Evolutionary conservation across 2,888 invertebrate genomes (phyloP).

Genomic region (Lasius platythorax): DNA sequence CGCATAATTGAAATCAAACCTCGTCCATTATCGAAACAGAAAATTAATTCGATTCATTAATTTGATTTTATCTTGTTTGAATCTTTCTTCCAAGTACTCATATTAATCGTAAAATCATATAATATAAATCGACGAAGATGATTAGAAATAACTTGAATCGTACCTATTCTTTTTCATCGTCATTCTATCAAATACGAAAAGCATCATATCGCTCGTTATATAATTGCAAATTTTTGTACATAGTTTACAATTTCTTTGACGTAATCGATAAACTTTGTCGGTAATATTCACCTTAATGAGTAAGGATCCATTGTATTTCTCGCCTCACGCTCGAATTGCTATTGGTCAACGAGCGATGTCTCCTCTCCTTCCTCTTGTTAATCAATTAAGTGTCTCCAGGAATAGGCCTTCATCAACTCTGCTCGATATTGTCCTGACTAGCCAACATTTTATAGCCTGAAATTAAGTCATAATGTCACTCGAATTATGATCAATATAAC

Average conservation of each 20-base stretch:
- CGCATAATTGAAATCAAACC: not conserved
- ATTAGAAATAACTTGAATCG: not conserved
- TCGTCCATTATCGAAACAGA: not conserved
- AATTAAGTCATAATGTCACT: constrained; percentile 23
- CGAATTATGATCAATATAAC: not conserved
- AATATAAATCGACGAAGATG: not conserved
- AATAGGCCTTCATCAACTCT: constrained; percentile 68
- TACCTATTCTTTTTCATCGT: not conserved
- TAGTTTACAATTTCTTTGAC: not conserved
- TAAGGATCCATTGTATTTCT: constrained; percentile 79
- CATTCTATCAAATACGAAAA: not conserved
- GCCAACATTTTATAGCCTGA: constrained; percentile 71
- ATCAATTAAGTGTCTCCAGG: constrained; percentile 42
- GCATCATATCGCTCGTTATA: not conserved
- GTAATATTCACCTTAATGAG: constrained; percentile 79
- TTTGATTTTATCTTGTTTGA: not conserved
- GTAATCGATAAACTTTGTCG: not conserved
- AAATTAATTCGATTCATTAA: not conserved
- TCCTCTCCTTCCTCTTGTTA: constrained; percentile 31
- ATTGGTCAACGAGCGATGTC: not conserved
- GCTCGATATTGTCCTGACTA: constrained; percentile 39
- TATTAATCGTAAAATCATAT: not conserved
- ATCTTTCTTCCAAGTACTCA: not conserved
- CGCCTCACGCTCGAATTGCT: constrained; percentile 13
- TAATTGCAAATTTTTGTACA: not conserved